Base-by-base conservation (phyloP, 2,113 vertebrate genomes). In the Sapajus apella region DNA sequence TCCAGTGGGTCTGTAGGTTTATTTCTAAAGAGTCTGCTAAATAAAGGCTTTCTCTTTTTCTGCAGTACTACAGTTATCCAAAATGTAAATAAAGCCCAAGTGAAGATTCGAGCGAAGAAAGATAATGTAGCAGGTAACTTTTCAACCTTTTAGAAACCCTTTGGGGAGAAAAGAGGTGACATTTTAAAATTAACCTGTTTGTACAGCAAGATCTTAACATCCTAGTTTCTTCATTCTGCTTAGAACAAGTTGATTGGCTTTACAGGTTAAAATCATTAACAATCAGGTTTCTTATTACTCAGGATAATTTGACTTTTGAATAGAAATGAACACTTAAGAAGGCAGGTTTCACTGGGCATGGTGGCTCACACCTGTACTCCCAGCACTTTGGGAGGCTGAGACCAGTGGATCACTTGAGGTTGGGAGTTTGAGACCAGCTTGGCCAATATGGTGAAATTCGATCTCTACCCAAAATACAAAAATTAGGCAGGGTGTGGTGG, bases 71-170 rank as follows among this genome's bases (percentile, higher is more conserved):
- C 99, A 75, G 99, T 99, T 90, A 99, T 99, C 97, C 99, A 99
- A 97, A 99, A 99, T 70, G 99, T 99, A 91, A 99, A 99, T 98
- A 99, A 99, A 99, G 99, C 99, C 91, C 99, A 99, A 97, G 99
- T 99, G 97, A 99, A 99, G 98, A 99, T 99, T 97, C 98, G 99
- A 97, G 99, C 99, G 64, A 99, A 99, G 98, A 99, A 98, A 97
- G 99, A 99, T 98, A 99, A 99, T 1, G 99, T 99, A 95, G 99
- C 99, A 99, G 99, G 99, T 99, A 83, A 98, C 77, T 85, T 35
- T 82, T 95, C 73, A 18, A 47, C 20, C 35, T 32, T 90, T 95
- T 37, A 56, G 9, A 64, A 79, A 90, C 50, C 61, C 13, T 68
- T 68, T 9, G 1, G 9, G 27, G 50, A 91, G 61, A 87, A 82